Evolutionary conservation across 2,797 vertebrate genomes (phyloP).

Genomic region (Coluber constrictor): DNA sequence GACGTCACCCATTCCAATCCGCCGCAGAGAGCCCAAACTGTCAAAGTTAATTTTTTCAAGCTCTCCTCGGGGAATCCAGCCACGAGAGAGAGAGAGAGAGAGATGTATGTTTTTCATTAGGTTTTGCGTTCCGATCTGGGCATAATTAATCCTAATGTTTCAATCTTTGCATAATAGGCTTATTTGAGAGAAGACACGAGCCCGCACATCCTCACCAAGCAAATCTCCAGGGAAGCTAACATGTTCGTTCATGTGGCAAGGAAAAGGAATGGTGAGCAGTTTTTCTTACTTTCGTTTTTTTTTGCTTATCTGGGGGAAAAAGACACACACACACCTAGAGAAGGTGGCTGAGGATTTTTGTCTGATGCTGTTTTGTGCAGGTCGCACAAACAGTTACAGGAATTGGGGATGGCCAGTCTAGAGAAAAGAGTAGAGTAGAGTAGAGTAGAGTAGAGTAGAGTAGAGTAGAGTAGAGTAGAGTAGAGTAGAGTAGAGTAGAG

Average conservation of each 20-base stretch:
- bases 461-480: too few relatives aligned
- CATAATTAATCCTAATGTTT: conserved; percentile 72
- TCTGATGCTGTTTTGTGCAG: not conserved
- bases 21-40: conserved; percentile 59
- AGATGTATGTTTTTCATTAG: conserved; percentile 71
- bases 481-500: too few relatives aligned
- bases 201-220: conserved; percentile 38
- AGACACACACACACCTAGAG: not conserved
- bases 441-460: too few relatives aligned
- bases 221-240: conserved; percentile 25
- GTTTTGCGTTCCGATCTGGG: conserved; percentile 59
- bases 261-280: not conserved
- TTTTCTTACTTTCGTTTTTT: not conserved
- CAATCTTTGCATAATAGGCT: conserved; percentile 66
- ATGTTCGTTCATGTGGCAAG: conserved; percentile 30
- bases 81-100: conserved; percentile 37
- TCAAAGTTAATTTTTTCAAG: conserved; percentile 64
- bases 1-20: conserved; percentile 50
- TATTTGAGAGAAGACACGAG: conserved; percentile 62
- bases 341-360: not conserved
- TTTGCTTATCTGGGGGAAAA: not conserved
- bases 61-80: conserved; percentile 60
- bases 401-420: not conserved
- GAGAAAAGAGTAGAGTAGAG: not conserved
- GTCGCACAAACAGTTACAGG: not conserved